Conservation (phyloP, 2,888 invertebrate genomes). For the Ctena decussata region DNA sequence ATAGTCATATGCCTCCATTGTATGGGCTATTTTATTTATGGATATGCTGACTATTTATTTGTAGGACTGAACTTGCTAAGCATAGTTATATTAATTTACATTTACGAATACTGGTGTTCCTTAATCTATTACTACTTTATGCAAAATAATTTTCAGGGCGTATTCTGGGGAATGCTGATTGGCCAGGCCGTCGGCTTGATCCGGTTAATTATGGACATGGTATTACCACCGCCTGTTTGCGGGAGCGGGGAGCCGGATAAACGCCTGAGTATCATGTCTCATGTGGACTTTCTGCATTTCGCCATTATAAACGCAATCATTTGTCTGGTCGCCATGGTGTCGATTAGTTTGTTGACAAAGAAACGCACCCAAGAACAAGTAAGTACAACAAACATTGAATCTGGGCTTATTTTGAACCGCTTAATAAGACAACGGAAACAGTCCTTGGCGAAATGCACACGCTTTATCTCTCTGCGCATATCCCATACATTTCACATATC, state of each 20-base stretch:
- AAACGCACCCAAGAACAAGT: constrained; percentile 72
- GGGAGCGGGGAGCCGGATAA: constrained; percentile 81
- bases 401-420: no score
- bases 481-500: no score
- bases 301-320: constrained; percentile 80
- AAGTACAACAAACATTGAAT: background rate
- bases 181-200: constrained; percentile 87
- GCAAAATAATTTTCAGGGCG: constrained; percentile 88
- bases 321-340: constrained; percentile 74
- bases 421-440: no score
- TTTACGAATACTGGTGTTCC: no score
- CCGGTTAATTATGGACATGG: constrained; percentile 88
- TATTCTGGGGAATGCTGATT: constrained; percentile 88
- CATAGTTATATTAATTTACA: no score
- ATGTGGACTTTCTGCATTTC: constrained; percentile 84
- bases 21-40: no score
- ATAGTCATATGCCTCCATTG: no score
- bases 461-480: no score
- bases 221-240: constrained; percentile 87
- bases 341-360: constrained; percentile 74
- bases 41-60: no score
- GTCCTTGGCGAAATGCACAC: no score
- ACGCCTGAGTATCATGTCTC: constrained; percentile 73
- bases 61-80: no score
- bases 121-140: no score